These are phyloP conservation scores for Lepisosteus osseus DNA, from an alignment of 2,113 vertebrate genomes.

Conservation along the genomic window DNA sequence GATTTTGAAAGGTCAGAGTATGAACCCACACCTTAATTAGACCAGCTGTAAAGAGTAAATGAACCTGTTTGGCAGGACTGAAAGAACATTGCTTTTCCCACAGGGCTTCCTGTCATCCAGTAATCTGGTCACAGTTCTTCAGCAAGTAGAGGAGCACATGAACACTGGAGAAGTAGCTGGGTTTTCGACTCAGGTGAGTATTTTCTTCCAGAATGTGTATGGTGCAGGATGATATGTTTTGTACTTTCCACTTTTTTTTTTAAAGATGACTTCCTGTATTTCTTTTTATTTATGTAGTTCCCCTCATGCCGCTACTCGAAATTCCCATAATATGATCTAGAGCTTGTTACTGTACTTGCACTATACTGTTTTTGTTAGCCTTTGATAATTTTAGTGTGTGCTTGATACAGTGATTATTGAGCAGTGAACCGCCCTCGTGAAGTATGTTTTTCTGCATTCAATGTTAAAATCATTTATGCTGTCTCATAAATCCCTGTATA, in stretches of 20 bases:
- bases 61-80: too few relatives aligned
- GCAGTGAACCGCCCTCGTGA: too few relatives aligned
- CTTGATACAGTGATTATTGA: neutral
- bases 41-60: too few relatives aligned
- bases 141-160: slow-evolving; percentile 82
- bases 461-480: too few relatives aligned
- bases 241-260: neutral
- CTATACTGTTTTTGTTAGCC: neutral
- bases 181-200: slow-evolving; percentile 78
- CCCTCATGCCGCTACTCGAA: too few relatives aligned
- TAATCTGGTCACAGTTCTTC: slow-evolving; percentile 66
- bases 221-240: neutral
- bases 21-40: too few relatives aligned
- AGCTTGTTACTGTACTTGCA: neutral
- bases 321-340: too few relatives aligned
- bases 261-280: neutral
- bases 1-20: too few relatives aligned
- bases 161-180: slow-evolving; percentile 76
- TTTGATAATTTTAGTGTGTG: neutral
- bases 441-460: too few relatives aligned
- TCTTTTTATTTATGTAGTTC: too few relatives aligned
- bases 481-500: too few relatives aligned
- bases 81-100: slow-evolving; percentile 6
- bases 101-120: slow-evolving; percentile 77
- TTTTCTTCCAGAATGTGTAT: too few relatives aligned